These are phyloP conservation scores for Valencia hispanica DNA, from an alignment of 2,797 vertebrate species.

Conservation along the genomic window DNA sequence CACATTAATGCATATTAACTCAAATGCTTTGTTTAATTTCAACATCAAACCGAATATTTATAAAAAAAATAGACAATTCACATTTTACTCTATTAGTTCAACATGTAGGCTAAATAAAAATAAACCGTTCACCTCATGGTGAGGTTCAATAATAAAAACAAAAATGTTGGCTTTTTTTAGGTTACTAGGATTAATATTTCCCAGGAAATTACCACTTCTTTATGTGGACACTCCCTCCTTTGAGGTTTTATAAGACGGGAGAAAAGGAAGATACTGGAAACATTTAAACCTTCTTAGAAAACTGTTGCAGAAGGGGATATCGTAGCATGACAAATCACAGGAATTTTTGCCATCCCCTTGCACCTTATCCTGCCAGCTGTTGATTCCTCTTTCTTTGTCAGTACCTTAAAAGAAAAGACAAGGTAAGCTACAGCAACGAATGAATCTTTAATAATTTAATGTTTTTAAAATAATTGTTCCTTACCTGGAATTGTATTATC, in stretches of 20 bases:
- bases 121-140: neutral
- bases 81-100: neutral
- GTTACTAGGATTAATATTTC: neutral
- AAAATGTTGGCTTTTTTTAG: neutral
- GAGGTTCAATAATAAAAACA: neutral
- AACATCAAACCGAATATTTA: neutral
- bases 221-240: conserved; percentile 23
- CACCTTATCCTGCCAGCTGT: conserved; percentile 60
- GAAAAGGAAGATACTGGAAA: conserved; percentile 79
- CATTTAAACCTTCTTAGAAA: conserved; percentile 62
- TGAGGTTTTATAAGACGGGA: conserved; percentile 69
- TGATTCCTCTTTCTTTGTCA: conserved; percentile 74
- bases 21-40: neutral
- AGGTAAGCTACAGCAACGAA: neutral
- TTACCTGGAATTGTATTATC: conserved; percentile 82
- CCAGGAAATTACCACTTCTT: neutral
- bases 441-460: neutral
- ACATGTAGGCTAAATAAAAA: neutral
- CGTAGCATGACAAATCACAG: conserved; percentile 70
- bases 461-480: neutral
- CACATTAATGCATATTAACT: neutral
- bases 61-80: neutral
- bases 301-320: conserved; percentile 69
- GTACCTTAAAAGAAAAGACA: conserved; percentile 66
- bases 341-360: conserved; percentile 26